Conservation (phyloP, 2,113 vertebrate genomes). For the Nibea albiflora region DNA sequence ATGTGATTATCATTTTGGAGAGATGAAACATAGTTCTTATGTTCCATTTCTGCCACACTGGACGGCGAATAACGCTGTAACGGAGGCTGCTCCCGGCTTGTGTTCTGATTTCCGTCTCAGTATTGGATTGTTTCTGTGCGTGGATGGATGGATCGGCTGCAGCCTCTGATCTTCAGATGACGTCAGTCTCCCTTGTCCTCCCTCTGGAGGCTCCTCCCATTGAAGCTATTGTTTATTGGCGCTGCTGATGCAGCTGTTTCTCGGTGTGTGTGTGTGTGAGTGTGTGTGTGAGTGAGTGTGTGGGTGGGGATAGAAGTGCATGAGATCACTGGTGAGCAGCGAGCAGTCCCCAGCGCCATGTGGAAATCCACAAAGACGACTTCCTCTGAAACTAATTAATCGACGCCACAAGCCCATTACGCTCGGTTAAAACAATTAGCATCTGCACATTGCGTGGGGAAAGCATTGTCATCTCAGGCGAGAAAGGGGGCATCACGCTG, state of each 20-base stretch:
- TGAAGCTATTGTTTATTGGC: conserved; percentile 74
- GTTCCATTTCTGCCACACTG: too few relatives aligned
- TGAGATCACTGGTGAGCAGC: conserved; percentile 73
- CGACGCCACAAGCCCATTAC: conserved; percentile 82
- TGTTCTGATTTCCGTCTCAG: background rate
- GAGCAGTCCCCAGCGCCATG: conserved; percentile 71
- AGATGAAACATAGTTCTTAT: too few relatives aligned
- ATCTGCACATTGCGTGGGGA: conserved; percentile 74
- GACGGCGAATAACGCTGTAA: too few relatives aligned
- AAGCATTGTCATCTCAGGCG: conserved; percentile 67
- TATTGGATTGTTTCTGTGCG: conserved; percentile 5
- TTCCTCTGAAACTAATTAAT: conserved; percentile 84
- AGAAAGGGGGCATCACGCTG: conserved; percentile 67
- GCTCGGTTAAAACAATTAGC: conserved; percentile 84
- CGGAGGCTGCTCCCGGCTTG: background rate
- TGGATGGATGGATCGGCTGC: conserved; percentile 50
- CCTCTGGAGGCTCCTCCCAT: conserved; percentile 71
- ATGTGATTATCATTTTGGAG: too few relatives aligned
- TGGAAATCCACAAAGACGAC: conserved; percentile 80
- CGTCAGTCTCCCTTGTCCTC: conserved; percentile 46
- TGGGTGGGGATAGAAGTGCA: conserved; percentile 48
- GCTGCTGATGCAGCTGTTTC: conserved; percentile 77
- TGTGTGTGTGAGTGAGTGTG: conserved; percentile 1
- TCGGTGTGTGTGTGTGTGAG: conserved; percentile 35
- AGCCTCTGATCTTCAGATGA: conserved; percentile 50